phyloP scores from a whole-genome alignment of 2,797 vertebrate species.

The Pseudochaenichthys georgianus region DNA sequence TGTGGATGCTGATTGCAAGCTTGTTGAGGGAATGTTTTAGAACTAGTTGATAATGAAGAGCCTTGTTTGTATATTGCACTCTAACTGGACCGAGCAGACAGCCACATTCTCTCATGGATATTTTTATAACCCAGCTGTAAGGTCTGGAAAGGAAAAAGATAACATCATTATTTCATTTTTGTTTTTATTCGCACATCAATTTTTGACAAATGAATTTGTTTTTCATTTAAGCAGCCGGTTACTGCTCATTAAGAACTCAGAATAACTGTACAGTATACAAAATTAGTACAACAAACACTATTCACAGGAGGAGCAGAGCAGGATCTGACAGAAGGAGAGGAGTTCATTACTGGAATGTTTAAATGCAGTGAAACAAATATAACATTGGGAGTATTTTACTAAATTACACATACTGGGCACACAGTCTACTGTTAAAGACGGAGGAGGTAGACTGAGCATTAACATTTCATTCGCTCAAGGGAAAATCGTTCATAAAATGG shows the following conservation, averaged over 20 bases:
- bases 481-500: slow-evolving; percentile 43
- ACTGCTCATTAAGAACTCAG: slow-evolving; percentile 71
- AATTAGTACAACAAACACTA: slow-evolving; percentile 78
- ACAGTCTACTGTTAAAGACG: slow-evolving; percentile 43
- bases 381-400: slow-evolving; percentile 29
- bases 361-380: slow-evolving; percentile 46
- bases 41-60: slow-evolving; percentile 67
- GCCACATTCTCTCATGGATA: slow-evolving; percentile 9
- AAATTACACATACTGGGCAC: slow-evolving; percentile 41
- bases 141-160: slow-evolving; percentile 1
- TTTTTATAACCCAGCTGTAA: background rate
- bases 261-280: slow-evolving; percentile 86
- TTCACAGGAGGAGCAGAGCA: slow-evolving; percentile 67
- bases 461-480: slow-evolving; percentile 34
- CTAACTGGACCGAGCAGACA: slow-evolving; percentile 47
- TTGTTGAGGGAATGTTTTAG: slow-evolving; percentile 63
- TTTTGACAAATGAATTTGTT: slow-evolving; percentile 75
- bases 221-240: slow-evolving; percentile 68
- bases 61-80: slow-evolving; percentile 56
- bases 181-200: slow-evolving; percentile 76
- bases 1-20: slow-evolving; percentile 73
- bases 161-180: slow-evolving; percentile 43
- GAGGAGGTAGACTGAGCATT: slow-evolving; percentile 48
- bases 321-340: slow-evolving; percentile 44
- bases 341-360: slow-evolving; percentile 47